A percentile compares a stretch with the other conserved stretches of the same genome.
Evolutionary conservation across 1,140 invertebrate genomes (phyloP).

Genomic region (Camponotus floridanus): DNA sequence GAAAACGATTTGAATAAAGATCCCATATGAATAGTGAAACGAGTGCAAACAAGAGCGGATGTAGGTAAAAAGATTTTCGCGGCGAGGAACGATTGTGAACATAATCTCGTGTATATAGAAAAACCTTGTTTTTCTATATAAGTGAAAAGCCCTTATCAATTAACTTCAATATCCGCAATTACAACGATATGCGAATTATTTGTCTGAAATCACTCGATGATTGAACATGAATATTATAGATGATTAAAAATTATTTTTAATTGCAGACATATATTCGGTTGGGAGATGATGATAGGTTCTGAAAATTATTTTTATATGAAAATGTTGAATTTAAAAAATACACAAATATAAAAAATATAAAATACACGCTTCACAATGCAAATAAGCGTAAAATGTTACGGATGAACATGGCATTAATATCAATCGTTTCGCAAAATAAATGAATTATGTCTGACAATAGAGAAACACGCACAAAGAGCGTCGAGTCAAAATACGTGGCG

Average conservation of each 20-base stretch:
- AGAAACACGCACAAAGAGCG: background rate
- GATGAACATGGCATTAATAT: background rate
- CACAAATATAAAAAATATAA: too few relatives aligned
- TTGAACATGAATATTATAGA: background rate
- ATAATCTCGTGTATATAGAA: background rate
- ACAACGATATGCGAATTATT: background rate
- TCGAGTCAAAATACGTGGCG: slow-evolving; percentile 10
- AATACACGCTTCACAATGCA: too few relatives aligned
- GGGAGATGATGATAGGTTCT: background rate
- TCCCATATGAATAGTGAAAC: slow-evolving; percentile 58
- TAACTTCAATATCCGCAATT: background rate
- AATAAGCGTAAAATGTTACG: background rate
- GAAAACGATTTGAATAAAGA: slow-evolving; percentile 52
- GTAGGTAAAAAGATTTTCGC: slow-evolving; percentile 19
- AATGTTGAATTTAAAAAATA: background rate
- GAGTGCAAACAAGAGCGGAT: slow-evolving; percentile 36
- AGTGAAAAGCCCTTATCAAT: background rate
- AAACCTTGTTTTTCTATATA: background rate
- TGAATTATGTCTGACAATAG: too few relatives aligned
- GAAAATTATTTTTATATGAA: background rate
- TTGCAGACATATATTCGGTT: background rate
- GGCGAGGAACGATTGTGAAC: slow-evolving; percentile 18
- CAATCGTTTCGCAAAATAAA: background rate
- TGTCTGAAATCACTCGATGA: background rate
- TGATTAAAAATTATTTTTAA: background rate